Evolutionary conservation across 2,888 invertebrate species (phyloP), one percentile per base, ranked within the genome.

Genomic region (Aphrophora alni): DNA sequence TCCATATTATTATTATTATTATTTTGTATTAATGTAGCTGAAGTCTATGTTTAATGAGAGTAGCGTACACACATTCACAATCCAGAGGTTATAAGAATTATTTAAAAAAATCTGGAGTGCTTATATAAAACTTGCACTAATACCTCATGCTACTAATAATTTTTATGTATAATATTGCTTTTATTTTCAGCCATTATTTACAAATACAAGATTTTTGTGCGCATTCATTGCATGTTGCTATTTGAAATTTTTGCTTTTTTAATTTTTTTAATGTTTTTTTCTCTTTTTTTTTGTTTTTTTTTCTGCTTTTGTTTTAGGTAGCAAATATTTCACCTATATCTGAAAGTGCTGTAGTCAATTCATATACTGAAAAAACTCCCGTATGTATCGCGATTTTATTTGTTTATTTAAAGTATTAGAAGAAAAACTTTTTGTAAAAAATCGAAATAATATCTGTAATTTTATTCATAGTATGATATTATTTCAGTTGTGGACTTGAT

Each of bases 341-440:
- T 33, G 44, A 8, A 5, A 77, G 77, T 14, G 68, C 5, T 28
- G 68, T 69, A n/a, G 28, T 4, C 3, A 75, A n/a, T n/a, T 59
- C 73, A 59, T 28, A 75, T 80, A 81, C 82, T 44, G 84, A 84
- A 82, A 81, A 78, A 70, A 85, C 85, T 68, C 85, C 84, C 80
- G 84, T 85, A 85, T 83, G 85, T 85, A 85, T 83, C 78, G 59
- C 59, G 59, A 59, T 59, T 80, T 81, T 68, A 72, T 72, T 78
- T 75, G 33, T 3, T 33, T 33, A 33, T n/a, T n/a, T n/a, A n/a
- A n/a, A n/a, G n/a, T n/a, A n/a, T n/a, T n/a, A n/a, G n/a, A n/a
- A n/a, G n/a, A n/a, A 33, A 8, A 33, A 33, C 33, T 33, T 5
- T 33, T 33, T 33, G 5, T 8, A 3, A 33, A 5, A 33, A 33